These are phyloP conservation scores for Magallana nippona DNA, from an alignment of 2,888 invertebrate species.

Conservation along the genomic window DNA sequence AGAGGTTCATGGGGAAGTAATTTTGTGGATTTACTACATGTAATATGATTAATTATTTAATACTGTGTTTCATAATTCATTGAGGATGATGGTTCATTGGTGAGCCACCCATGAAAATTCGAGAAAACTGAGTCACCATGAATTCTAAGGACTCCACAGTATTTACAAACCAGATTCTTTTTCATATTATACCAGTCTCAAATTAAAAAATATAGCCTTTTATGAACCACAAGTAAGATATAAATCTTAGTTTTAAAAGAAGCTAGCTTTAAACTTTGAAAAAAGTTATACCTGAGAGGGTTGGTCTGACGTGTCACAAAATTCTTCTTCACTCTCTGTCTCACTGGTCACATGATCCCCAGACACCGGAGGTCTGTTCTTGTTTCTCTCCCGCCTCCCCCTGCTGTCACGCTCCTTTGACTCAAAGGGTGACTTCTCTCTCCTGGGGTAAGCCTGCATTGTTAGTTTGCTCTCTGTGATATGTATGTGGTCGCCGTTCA, in stretches of 20 bases:
- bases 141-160: too few species aligned
- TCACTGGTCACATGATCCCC: conserved; percentile 44
- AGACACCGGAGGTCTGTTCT: not conserved
- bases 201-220: too few species aligned
- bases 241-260: not conserved
- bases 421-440: not conserved
- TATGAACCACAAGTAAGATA: not conserved
- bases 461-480: not conserved
- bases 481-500: not conserved
- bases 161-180: too few species aligned
- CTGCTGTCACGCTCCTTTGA: not conserved
- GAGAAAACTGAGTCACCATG: too few species aligned
- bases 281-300: conserved; percentile 60
- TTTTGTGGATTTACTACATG: too few species aligned
- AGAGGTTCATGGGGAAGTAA: too few species aligned
- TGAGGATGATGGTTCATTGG: too few species aligned
- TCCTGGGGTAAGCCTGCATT: not conserved
- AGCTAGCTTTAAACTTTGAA: too few species aligned
- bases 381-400: not conserved
- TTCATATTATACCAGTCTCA: not conserved
- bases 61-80: too few species aligned
- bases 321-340: conserved; percentile 75
- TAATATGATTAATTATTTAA: too few species aligned
- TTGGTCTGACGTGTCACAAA: conserved; percentile 76
- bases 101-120: too few species aligned